phyloP scores from a whole-genome alignment of 2,888 invertebrate species.

The Listrodromus nycthemerus region DNA sequence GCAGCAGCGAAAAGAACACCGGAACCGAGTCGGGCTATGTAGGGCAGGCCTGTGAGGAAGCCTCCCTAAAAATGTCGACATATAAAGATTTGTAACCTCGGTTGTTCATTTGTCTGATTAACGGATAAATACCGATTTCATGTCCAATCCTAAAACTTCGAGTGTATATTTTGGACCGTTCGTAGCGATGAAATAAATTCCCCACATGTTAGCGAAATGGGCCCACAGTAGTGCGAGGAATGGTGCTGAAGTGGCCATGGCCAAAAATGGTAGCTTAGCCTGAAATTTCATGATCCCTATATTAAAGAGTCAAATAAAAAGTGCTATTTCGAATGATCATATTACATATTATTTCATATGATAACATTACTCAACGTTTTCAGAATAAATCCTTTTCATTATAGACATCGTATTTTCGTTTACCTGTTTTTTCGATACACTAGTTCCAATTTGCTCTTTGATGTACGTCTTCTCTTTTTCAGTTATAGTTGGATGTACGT shows the following conservation, averaged over 20 bases:
- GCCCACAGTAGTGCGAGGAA: slow-evolving; percentile 89
- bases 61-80: slow-evolving; percentile 87
- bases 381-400: not conserved
- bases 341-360: too few species aligned
- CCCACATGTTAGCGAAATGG: slow-evolving; percentile 93
- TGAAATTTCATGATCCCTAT: slow-evolving; percentile 80
- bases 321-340: too few species aligned
- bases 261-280: slow-evolving; percentile 89
- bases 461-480: slow-evolving; percentile 88
- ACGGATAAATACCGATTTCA: slow-evolving; percentile 84
- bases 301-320: not conserved
- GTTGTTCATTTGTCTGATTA: not conserved
- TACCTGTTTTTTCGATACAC: slow-evolving; percentile 80
- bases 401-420: not conserved
- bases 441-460: slow-evolving; percentile 80
- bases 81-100: slow-evolving; percentile 5
- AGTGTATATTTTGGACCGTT: slow-evolving; percentile 92
- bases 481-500: slow-evolving; percentile 87
- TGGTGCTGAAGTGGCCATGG: slow-evolving; percentile 88
- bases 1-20: slow-evolving; percentile 90
- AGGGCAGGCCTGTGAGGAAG: slow-evolving; percentile 90
- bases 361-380: not conserved
- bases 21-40: slow-evolving; percentile 89
- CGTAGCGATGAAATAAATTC: slow-evolving; percentile 91
- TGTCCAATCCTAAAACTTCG: slow-evolving; percentile 90